Conservation (phyloP, 2,888 invertebrate species). For the Axea sp. region DNA sequence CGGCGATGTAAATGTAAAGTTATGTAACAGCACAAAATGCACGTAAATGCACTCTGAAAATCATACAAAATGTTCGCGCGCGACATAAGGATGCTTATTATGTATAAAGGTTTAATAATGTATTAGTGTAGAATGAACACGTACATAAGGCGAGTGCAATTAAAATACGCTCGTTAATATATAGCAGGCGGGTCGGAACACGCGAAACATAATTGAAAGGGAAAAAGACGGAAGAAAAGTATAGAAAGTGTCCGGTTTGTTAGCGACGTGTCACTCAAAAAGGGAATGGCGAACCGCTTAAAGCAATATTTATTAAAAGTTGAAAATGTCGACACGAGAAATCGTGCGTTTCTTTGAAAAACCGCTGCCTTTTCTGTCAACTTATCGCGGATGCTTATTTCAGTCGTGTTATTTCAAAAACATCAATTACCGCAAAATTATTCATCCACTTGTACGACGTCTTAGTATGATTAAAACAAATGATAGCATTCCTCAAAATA, state of each 20-base stretch:
- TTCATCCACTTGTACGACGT: too few species aligned
- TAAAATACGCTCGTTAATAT: slow-evolving; percentile 19
- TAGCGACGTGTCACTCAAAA: neutral
- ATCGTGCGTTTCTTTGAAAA: neutral
- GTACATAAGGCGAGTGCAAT: slow-evolving; percentile 22
- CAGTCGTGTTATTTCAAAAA: too few species aligned
- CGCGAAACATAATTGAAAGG: slow-evolving; percentile 13
- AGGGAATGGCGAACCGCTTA: too few species aligned
- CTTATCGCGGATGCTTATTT: too few species aligned
- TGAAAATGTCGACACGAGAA: neutral
- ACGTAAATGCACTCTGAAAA: slow-evolving; percentile 34
- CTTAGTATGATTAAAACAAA: too few species aligned
- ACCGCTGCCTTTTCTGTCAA: too few species aligned
- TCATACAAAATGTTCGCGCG: slow-evolving; percentile 30
- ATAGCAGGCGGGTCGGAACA: neutral
- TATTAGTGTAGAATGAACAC: slow-evolving; percentile 34
- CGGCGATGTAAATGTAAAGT: slow-evolving; percentile 26
- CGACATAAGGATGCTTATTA: slow-evolving; percentile 35
- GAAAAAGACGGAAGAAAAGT: neutral
- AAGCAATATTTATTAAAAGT: slow-evolving; percentile 23
- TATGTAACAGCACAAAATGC: slow-evolving; percentile 31
- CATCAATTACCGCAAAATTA: too few species aligned
- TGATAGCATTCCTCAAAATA: too few species aligned
- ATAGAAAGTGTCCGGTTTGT: slow-evolving; percentile 13
- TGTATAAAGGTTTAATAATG: slow-evolving; percentile 31